Evolutionary conservation across 2,888 invertebrate genomes (phyloP), one percentile per base, ranked within the genome.

Genomic region (Petrolisthes manimaculis): DNA sequence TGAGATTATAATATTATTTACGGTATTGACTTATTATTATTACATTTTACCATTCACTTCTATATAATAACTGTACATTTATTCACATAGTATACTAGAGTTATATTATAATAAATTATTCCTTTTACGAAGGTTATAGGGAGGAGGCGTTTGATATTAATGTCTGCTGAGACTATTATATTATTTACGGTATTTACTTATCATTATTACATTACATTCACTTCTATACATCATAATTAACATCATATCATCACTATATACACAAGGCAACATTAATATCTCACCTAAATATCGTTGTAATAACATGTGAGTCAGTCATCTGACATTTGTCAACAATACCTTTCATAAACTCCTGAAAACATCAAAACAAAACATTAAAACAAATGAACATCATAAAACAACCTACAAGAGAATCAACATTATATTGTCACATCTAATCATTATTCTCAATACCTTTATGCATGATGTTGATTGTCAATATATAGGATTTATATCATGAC

Each of bases 291-390:
- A 61, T 12, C 61, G 61, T 37, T 37, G 37, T 61, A 61, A 61
- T 9, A 61, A 75, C 75, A 75, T 75, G 8, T 9, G 75, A 37
- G 21, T 9, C 75, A 37, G 37, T 75, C 75, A 75, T 75, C 75
- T 75, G 75, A 75, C 75, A 75, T 75, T 75, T 75, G 75, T 75
- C 75, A 75, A 75, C 75, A 75, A 75, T 37, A 75, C 0, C n/a
- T 9, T 75, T 1, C 1, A n/a, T 9, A 37, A 37, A 37, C 37
- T 37, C 12, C 61, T 18, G 12, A 61, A 18, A 1, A 12, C 75
- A 18, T 12, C 61, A 61, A 61, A 61, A 61, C 61, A 9, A 61
- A 61, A 61, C 9, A 9, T 9, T 24, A 9, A 18, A n/a, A 75
- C 8, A 37, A 75, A 2, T 37, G 37, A 37, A 37, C 37, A 37